phyloP scores from a whole-genome alignment of 2,797 vertebrate genomes.

The Lithobates pipiens region DNA sequence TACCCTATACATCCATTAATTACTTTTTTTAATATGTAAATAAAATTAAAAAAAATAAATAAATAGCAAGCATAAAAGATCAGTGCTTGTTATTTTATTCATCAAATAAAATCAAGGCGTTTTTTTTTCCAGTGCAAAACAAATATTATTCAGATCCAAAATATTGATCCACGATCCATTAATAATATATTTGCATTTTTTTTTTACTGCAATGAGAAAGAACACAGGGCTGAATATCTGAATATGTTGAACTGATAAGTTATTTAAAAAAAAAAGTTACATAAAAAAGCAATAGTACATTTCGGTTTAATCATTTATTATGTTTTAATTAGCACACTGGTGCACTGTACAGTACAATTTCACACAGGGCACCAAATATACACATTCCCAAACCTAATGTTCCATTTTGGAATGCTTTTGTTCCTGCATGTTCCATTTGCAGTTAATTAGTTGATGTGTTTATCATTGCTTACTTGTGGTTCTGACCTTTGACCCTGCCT shows the following conservation, averaged over 20 bases:
- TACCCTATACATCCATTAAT: background rate
- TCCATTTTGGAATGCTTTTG: constrained; percentile 42
- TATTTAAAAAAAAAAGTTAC: background rate
- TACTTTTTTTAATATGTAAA: background rate
- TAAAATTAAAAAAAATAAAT: too few species aligned
- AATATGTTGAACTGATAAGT: background rate
- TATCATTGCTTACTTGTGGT: constrained; percentile 49
- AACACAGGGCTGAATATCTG: background rate
- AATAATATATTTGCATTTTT: background rate
- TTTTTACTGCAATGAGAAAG: background rate
- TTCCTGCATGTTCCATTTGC: constrained; percentile 32
- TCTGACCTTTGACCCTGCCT: constrained; percentile 51
- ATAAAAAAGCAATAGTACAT: background rate
- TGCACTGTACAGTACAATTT: background rate
- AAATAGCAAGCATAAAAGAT: background rate
- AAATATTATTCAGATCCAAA: background rate
- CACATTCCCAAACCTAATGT: constrained; percentile 15
- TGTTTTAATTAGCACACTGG: background rate
- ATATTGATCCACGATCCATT: background rate
- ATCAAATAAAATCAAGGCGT: background rate
- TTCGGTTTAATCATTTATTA: background rate
- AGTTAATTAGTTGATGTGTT: constrained; percentile 55
- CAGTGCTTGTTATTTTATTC: background rate
- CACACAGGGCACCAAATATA: background rate
- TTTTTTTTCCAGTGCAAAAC: background rate